Base-by-base conservation (phyloP, 1,140 invertebrate genomes). In the Protaetia brevitarsis region DNA sequence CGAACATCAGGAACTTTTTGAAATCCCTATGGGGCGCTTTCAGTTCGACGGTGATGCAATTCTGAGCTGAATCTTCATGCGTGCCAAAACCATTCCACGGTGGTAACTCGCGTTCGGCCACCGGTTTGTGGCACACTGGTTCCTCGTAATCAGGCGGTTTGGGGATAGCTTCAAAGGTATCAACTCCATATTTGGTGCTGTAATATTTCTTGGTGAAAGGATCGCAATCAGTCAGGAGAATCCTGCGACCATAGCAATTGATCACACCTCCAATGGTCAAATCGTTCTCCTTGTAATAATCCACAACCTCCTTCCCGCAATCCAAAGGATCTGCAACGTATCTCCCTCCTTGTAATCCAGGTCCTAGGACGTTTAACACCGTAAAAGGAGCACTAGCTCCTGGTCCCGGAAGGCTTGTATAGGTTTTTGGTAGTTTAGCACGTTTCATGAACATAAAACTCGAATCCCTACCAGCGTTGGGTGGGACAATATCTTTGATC, bases 21-120 rank as follows among this genome's bases (percentile, higher is more conserved):
- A 92, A 89, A 78, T 94, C 88, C 45, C 85, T 84, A 74, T 88
- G 88, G 0, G 89, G 89, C 1, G 89, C 80, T 72, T 91, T 90
- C 0, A 90, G 90, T 64, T 91, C 83, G 1, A 95, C 82, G 0
- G 85, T 86, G 2, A 88, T 82, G 76, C 92, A 95, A 74, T 94
- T 94, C 66, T 89, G 88, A 21, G 94, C 86, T 0, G 93, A 95
- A 79, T 96, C 94, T 70, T 94, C 92, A 68, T 92, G 88, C 0
- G 86, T 87, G 3, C 94, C 94, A 79, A 88, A 94, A 3, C 93
- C 93, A 74, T 95, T 95, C 83, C 93, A 95, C 0, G 93, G 93
- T 8, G 94, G 93, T 28, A 92, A 74, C 57, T 87, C 78, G 27
- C 82, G 81, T 45, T 86, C 79, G 19, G 72, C 71, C 3, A 75